Evolutionary conservation across 35 echinoderm and acorn worm species (phyloP).

Genomic region (Apostichopus japonicus): DNA sequence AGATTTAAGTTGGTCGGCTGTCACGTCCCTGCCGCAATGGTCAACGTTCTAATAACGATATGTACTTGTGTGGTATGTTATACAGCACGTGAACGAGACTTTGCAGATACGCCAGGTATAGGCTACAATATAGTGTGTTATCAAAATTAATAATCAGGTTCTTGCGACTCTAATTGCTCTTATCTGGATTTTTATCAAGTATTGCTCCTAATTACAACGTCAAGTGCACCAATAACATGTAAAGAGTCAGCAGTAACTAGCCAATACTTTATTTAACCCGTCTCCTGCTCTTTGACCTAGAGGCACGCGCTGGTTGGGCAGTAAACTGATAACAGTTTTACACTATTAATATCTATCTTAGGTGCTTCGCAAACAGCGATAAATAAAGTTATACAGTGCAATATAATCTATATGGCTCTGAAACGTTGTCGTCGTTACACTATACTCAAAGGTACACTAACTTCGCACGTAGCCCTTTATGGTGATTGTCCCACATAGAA

Average conservation of each 20-base stretch:
- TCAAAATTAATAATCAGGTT: not conserved
- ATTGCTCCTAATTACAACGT: slow-evolving; percentile 15
- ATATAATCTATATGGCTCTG: too few species aligned
- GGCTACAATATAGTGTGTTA: not conserved
- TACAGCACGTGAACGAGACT: too few species aligned
- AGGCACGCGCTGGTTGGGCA: not conserved
- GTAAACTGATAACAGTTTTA: too few species aligned
- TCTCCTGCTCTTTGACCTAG: not conserved
- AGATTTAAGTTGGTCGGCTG: too few species aligned
- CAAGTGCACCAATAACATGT: slow-evolving; percentile 9
- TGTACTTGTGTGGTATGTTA: too few species aligned
- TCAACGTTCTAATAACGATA: too few species aligned
- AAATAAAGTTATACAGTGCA: not conserved
- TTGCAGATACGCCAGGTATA: too few species aligned
- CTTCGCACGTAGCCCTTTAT: too few species aligned
- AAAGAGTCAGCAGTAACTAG: not conserved
- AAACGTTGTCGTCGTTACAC: too few species aligned
- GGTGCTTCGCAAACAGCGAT: slow-evolving; percentile 9
- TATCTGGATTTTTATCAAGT: slow-evolving; percentile 14
- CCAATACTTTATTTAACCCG: not conserved
- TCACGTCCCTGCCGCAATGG: too few species aligned
- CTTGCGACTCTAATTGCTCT: slow-evolving; percentile 19
- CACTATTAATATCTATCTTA: not conserved
- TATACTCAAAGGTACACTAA: too few species aligned
- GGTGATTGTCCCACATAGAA: too few species aligned